A percentile compares a stretch with the other conserved stretches of the same genome.
Conservation (phyloP, 1,140 invertebrate species). For the Thereuonema tuberculata region DNA sequence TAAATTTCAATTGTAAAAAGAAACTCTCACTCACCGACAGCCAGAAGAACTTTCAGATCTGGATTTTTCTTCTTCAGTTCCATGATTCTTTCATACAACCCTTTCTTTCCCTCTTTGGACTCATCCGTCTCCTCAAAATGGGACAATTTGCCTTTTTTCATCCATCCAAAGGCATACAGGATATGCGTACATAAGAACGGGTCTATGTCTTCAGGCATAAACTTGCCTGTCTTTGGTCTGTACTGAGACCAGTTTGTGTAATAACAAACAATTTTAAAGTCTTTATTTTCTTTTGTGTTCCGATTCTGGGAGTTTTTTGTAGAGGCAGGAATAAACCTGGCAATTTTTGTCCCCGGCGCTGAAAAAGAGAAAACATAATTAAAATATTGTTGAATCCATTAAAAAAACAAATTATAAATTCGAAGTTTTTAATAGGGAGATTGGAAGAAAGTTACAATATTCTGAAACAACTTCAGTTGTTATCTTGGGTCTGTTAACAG, state of each 20-base stretch:
- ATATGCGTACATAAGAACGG: conserved; percentile 90
- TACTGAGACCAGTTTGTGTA: conserved; percentile 98
- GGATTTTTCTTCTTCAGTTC: conserved; percentile 75
- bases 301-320: no score
- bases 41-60: conserved; percentile 72
- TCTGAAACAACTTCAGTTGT: no score
- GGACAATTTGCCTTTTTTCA: conserved; percentile 84
- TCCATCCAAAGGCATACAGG: conserved; percentile 91
- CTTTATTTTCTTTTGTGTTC: background rate
- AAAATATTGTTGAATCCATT: no score
- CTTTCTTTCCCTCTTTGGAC: conserved; percentile 78
- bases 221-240: conserved; percentile 80
- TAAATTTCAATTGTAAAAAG: no score
- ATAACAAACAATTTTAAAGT: conserved; percentile 68
- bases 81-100: conserved; percentile 71
- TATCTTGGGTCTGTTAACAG: no score
- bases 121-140: conserved; percentile 87
- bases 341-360: no score
- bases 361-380: no score
- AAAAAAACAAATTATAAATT: no score
- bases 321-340: no score
- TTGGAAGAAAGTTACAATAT: no score
- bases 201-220: conserved; percentile 84
- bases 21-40: conserved; percentile 74
- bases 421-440: no score